phyloP scores from a whole-genome alignment of 2,113 vertebrate species.

The Salvelinus alpinus region DNA sequence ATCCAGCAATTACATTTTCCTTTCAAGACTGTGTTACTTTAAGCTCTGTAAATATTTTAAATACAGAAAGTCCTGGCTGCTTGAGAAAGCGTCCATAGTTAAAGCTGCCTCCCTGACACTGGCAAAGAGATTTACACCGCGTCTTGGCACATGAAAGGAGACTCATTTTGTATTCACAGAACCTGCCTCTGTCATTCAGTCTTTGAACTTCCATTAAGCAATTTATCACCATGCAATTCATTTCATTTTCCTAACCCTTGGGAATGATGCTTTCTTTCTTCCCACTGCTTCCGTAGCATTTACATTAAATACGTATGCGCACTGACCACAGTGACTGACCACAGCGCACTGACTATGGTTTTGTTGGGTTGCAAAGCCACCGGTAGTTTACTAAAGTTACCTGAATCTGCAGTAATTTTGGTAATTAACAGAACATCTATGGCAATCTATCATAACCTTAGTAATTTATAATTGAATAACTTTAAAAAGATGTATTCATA shows the following conservation, averaged over 20 bases:
- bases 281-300: slow-evolving; percentile 38
- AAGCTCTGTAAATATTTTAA: slow-evolving; percentile 51
- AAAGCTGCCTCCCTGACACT: slow-evolving; percentile 46
- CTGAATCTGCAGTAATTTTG: too few relatives aligned
- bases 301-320: slow-evolving; percentile 28
- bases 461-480: too few relatives aligned
- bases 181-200: slow-evolving; percentile 63
- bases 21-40: slow-evolving; percentile 37
- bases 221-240: slow-evolving; percentile 71
- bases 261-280: slow-evolving; percentile 35
- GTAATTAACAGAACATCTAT: too few relatives aligned
- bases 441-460: too few relatives aligned
- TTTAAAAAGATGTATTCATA: too few relatives aligned
- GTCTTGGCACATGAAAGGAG: slow-evolving; percentile 64
- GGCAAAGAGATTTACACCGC: slow-evolving; percentile 61
- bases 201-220: slow-evolving; percentile 77
- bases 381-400: too few relatives aligned
- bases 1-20: slow-evolving; percentile 44
- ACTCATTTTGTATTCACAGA: slow-evolving; percentile 68
- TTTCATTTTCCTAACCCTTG: slow-evolving; percentile 60
- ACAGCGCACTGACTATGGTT: slow-evolving; percentile 31
- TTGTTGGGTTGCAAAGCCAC: too few relatives aligned
- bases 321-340: slow-evolving; percentile 40
- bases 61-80: slow-evolving; percentile 39
- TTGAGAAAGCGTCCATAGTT: slow-evolving; percentile 49